Evolutionary conservation across 2,888 invertebrate genomes (phyloP).

Genomic region (Perithous albicinctus): DNA sequence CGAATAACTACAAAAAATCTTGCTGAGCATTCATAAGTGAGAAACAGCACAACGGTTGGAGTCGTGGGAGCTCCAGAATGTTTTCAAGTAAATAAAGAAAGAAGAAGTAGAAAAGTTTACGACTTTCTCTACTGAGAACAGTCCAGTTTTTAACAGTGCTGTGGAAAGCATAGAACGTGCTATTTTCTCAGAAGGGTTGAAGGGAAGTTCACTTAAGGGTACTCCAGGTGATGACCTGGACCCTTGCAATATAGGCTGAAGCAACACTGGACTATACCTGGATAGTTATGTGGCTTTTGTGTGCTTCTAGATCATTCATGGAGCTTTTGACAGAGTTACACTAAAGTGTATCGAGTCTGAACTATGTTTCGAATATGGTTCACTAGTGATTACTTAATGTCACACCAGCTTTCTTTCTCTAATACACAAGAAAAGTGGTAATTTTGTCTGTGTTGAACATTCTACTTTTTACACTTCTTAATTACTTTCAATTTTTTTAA

Average conservation of each 20-base stretch:
- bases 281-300: background rate
- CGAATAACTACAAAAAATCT: background rate
- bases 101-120: background rate
- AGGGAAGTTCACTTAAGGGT: conserved; percentile 11
- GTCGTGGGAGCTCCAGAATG: background rate
- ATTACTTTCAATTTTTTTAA: too few relatives aligned
- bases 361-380: too few relatives aligned
- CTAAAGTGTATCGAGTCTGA: background rate
- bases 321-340: background rate
- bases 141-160: conserved; percentile 4
- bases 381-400: too few relatives aligned
- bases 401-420: too few relatives aligned
- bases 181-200: conserved; percentile 8
- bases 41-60: background rate
- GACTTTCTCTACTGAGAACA: background rate
- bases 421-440: too few relatives aligned
- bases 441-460: too few relatives aligned
- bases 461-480: too few relatives aligned
- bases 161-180: background rate
- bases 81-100: background rate
- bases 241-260: background rate
- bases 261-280: background rate
- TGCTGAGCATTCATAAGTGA: background rate
- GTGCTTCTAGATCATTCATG: background rate
- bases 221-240: conserved; percentile 5